Conservation (phyloP, 2,113 vertebrate species). For the Sphyrna mokarran region DNA sequence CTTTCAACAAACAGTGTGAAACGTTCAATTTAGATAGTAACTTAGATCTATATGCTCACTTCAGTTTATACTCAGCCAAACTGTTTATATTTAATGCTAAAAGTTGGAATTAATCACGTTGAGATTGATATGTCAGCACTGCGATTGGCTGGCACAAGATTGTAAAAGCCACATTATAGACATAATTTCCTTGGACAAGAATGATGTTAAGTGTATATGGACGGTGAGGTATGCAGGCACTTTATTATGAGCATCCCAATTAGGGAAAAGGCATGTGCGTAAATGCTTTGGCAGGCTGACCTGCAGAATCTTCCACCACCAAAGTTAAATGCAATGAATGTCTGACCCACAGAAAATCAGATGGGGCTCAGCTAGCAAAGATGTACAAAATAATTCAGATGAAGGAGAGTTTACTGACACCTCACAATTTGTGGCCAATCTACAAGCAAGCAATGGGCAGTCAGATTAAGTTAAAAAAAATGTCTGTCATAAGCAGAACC, state of each 20-base stretch:
- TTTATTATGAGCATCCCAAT: not conserved
- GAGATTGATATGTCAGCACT: not conserved
- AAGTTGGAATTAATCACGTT: not conserved
- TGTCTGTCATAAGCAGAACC: not conserved
- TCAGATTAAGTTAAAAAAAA: not conserved
- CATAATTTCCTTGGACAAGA: not conserved
- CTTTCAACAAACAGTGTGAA: not conserved
- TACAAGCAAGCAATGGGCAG: not conserved
- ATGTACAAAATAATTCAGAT: not conserved
- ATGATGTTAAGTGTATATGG: not conserved
- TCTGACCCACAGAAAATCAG: not conserved
- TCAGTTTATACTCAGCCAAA: not conserved
- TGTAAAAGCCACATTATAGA: not conserved
- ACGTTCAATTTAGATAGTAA: not conserved
- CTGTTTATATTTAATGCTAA: constrained; percentile 6
- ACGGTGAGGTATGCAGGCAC: not conserved
- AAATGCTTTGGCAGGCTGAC: not conserved
- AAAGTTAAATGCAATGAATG: not conserved
- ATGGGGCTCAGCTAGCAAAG: not conserved
- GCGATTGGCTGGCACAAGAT: not conserved
- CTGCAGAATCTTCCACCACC: not conserved
- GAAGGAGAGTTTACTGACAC: not conserved
- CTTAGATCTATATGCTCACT: not conserved
- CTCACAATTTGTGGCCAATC: not conserved
- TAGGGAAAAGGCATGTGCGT: not conserved